Evolutionary conservation across 2,797 vertebrate species (phyloP).

Genomic region (Erethizon dorsatum): DNA sequence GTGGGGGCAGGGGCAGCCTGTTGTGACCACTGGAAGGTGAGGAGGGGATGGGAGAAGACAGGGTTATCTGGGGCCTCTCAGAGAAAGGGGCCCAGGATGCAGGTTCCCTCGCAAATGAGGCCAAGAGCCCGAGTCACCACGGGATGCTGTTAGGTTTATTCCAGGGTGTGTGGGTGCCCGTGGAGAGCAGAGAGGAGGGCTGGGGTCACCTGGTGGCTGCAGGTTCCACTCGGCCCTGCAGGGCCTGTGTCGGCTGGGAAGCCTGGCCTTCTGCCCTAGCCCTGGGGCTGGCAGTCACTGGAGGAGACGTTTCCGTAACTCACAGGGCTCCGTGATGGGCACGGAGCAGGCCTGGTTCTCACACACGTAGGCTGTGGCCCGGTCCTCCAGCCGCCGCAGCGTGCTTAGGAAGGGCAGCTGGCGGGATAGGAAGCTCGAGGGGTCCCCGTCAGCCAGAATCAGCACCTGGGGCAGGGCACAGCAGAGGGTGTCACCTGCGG

Average conservation of each 20-base stretch:
- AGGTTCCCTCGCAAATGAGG: conserved; percentile 10
- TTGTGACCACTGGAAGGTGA: background rate
- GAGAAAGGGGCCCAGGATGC: background rate
- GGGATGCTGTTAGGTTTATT: conserved; percentile 81
- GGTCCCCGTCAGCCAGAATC: conserved; percentile 92
- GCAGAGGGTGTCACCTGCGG: conserved; percentile 15
- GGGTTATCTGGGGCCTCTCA: background rate
- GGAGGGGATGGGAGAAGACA: background rate
- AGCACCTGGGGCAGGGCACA: conserved; percentile 90
- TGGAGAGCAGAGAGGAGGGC: background rate
- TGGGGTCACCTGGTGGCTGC: background rate
- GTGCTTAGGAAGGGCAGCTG: conserved; percentile 93
- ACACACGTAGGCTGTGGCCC: conserved; percentile 94
- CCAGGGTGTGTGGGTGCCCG: conserved; percentile 47
- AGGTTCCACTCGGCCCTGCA: background rate
- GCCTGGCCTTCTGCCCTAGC: conserved; percentile 32
- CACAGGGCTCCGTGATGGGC: conserved; percentile 93
- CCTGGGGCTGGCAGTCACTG: conserved; percentile 80
- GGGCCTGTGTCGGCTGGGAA: conserved; percentile 7
- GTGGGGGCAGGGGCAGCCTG: background rate
- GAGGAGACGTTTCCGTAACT: conserved; percentile 92
- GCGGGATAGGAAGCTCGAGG: conserved; percentile 91
- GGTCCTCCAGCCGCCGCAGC: conserved; percentile 90
- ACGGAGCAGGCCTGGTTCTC: conserved; percentile 94
- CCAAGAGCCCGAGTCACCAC: background rate